Evolutionary conservation across 1,140 invertebrate species (phyloP).

Genomic region (Drosophila repleta): DNA sequence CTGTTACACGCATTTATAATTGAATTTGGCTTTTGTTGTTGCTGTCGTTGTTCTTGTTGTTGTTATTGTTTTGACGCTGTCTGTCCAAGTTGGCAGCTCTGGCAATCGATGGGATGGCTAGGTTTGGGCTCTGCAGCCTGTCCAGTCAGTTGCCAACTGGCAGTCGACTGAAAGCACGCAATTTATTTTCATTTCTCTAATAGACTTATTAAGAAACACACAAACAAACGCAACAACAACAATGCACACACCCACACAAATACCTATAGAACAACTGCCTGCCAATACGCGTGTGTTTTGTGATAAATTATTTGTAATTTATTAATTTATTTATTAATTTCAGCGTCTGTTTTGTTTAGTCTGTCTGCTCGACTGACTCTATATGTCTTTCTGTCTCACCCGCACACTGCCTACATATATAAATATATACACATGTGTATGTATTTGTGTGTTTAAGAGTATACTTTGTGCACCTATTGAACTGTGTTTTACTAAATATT

Average conservation of each 20-base stretch:
- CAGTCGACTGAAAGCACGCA: slow-evolving; percentile 75
- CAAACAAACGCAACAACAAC: slow-evolving; percentile 11
- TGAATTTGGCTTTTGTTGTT: slow-evolving; percentile 74
- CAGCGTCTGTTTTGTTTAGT: slow-evolving; percentile 31
- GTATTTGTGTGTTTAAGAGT: background rate
- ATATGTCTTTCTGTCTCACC: no score
- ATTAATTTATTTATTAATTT: slow-evolving; percentile 76
- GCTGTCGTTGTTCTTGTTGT: slow-evolving; percentile 26
- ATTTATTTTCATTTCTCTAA: slow-evolving; percentile 82
- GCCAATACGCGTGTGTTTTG: slow-evolving; percentile 46
- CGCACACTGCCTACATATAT: background rate
- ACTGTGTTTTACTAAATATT: slow-evolving; percentile 12
- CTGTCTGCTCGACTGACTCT: slow-evolving; percentile 15
- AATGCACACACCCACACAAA: background rate
- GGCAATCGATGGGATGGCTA: slow-evolving; percentile 59
- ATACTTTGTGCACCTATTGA: background rate
- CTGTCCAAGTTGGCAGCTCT: slow-evolving; percentile 71
- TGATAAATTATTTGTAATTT: slow-evolving; percentile 79
- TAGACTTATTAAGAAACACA: slow-evolving; percentile 76
- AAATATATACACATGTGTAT: background rate
- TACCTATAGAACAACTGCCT: background rate
- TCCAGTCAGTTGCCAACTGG: slow-evolving; percentile 28
- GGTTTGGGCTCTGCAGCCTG: background rate
- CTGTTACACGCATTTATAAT: slow-evolving; percentile 78
- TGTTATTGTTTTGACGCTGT: slow-evolving; percentile 57